Percentiles rank a stretch among this genome's conserved stretches.
Evolutionary conservation across 2,797 vertebrate genomes (phyloP).

Genomic region (Smutsia temminckii): DNA sequence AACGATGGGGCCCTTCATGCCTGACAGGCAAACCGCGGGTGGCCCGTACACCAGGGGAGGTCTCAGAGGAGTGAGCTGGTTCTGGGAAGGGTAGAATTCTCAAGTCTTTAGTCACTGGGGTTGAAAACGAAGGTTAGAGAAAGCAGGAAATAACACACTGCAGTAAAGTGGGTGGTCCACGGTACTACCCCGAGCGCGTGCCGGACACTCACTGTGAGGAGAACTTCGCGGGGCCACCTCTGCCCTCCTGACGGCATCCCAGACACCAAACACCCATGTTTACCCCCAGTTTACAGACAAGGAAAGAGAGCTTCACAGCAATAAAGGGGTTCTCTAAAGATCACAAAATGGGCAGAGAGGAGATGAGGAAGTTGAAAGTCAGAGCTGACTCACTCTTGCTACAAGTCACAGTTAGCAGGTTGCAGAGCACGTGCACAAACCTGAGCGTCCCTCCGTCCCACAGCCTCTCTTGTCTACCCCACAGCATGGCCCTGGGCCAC

Average conservation of each 20-base stretch:
- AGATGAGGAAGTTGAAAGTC: neutral
- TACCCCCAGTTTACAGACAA: neutral
- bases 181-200: too few relatives aligned
- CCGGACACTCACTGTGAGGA: too few relatives aligned
- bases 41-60: accelerated
- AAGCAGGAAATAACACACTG: neutral
- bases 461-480: accelerated
- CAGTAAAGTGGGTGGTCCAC: too few relatives aligned
- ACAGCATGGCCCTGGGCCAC: neutral
- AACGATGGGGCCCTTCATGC: neutral
- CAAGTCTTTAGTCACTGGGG: accelerated
- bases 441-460: neutral
- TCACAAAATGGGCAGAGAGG: neutral
- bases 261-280: too few relatives aligned
- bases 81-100: neutral
- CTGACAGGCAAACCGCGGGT: neutral
- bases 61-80: neutral
- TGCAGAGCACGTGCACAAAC: accelerated
- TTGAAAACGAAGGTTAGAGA: neutral
- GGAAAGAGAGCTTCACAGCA: neutral
- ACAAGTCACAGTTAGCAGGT: neutral
- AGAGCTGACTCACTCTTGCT: too few relatives aligned
- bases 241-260: too few relatives aligned
- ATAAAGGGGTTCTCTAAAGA: neutral
- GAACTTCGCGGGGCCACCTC: too few relatives aligned